phyloP scores from a whole-genome alignment of 2,888 invertebrate genomes.

The Nasonovia ribisnigri region DNA sequence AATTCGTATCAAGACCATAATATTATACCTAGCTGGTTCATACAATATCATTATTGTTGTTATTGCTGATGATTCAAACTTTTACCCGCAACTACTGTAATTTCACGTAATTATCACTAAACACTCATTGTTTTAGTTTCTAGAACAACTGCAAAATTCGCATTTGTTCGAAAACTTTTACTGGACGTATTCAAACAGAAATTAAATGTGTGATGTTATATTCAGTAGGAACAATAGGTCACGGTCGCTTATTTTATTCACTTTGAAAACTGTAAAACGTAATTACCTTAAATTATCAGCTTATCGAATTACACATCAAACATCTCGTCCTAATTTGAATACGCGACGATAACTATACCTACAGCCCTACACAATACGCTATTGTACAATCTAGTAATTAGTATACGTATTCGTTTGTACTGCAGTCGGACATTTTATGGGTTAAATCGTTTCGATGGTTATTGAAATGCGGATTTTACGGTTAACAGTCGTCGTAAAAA shows the following conservation, averaged over 20 bases:
- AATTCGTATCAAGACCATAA: background rate
- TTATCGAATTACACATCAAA: conserved; percentile 7
- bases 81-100: background rate
- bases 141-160: background rate
- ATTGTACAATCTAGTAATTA: background rate
- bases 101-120: background rate
- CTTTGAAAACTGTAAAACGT: background rate
- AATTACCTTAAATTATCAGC: conserved; percentile 7
- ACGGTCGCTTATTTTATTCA: background rate
- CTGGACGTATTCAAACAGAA: background rate
- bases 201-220: background rate
- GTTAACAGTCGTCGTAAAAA: background rate
- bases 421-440: background rate
- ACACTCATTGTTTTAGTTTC: background rate
- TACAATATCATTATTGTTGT: background rate
- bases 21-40: background rate
- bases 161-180: conserved; percentile 1
- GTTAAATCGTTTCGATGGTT: background rate
- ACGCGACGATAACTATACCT: background rate
- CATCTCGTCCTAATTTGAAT: background rate
- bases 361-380: too few species aligned
- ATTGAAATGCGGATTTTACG: background rate
- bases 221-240: background rate
- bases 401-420: background rate
- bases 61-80: background rate